These are phyloP conservation scores for Peromyscus maniculatus DNA, from an alignment of 2,113 vertebrate genomes.

Conservation along the genomic window DNA sequence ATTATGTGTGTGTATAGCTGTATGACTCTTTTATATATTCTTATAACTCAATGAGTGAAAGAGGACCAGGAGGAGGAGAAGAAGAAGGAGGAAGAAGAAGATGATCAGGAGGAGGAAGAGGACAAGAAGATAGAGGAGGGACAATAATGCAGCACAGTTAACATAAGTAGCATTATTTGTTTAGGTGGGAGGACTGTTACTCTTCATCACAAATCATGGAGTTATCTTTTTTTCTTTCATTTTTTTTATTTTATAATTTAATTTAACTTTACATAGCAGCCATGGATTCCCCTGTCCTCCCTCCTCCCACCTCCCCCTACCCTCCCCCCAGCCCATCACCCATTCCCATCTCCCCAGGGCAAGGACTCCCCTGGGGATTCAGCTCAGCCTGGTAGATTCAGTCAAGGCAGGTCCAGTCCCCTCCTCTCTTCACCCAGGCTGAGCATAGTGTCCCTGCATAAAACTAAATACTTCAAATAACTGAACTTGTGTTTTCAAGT, in stretches of 20 bases:
- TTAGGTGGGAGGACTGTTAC: neutral
- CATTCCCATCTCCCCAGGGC: too few relatives aligned
- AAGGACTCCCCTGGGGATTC: too few relatives aligned
- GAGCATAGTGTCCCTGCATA: neutral
- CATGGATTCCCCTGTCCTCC: too few relatives aligned
- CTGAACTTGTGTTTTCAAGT: neutral
- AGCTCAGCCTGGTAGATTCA: too few relatives aligned
- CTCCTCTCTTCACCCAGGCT: too few relatives aligned
- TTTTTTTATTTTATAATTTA: too few relatives aligned
- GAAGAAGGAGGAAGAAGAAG: neutral
- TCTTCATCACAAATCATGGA: slow-evolving; percentile 10
- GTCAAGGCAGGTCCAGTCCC: too few relatives aligned
- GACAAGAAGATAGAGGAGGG: neutral
- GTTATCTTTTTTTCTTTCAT: neutral
- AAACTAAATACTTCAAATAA: neutral
- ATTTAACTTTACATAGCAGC: too few relatives aligned
- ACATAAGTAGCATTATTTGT: neutral
- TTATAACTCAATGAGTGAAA: neutral
- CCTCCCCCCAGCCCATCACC: too few relatives aligned
- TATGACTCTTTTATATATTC: neutral
- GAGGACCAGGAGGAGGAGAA: neutral
- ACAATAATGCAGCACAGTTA: neutral
- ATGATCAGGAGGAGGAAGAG: neutral
- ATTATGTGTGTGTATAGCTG: neutral
- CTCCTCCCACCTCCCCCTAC: too few relatives aligned